These are phyloP conservation scores for Drosophila limbata DNA, from an alignment of 2,888 invertebrate species.

Conservation along the genomic window DNA sequence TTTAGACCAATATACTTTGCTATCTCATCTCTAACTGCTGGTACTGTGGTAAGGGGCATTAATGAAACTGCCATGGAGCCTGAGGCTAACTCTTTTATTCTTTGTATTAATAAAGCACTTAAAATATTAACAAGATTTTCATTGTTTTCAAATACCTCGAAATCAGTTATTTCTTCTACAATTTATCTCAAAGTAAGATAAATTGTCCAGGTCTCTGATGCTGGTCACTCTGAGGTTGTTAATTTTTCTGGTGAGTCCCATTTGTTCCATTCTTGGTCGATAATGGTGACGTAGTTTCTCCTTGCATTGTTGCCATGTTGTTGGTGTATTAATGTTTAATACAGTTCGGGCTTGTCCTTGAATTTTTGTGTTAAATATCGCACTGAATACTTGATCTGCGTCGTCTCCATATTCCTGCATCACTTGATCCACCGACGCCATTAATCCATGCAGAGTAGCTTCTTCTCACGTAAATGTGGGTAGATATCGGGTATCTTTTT, in stretches of 20 bases:
- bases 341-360: neutral
- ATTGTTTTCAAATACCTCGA: no score
- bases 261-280: slow-evolving; percentile 1
- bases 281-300: slow-evolving; percentile 1
- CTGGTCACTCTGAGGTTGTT: neutral
- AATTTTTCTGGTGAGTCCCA: neutral
- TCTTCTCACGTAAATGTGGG: neutral
- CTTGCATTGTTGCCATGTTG: neutral
- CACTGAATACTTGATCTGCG: slow-evolving; percentile 1
- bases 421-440: neutral
- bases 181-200: no score
- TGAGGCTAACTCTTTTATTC: no score
- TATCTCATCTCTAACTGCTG: no score
- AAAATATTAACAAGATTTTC: no score
- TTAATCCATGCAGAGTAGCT: neutral
- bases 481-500: neutral
- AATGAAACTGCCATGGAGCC: no score
- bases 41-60: no score
- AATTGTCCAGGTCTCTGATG: no score
- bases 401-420: slow-evolving; percentile 2
- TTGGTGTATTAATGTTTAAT: neutral
- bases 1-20: no score
- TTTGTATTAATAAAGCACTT: no score
- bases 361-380: neutral
- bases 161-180: no score